Evolutionary conservation across 1,140 invertebrate genomes (phyloP).

Genomic region (Leptinotarsa defecta): DNA sequence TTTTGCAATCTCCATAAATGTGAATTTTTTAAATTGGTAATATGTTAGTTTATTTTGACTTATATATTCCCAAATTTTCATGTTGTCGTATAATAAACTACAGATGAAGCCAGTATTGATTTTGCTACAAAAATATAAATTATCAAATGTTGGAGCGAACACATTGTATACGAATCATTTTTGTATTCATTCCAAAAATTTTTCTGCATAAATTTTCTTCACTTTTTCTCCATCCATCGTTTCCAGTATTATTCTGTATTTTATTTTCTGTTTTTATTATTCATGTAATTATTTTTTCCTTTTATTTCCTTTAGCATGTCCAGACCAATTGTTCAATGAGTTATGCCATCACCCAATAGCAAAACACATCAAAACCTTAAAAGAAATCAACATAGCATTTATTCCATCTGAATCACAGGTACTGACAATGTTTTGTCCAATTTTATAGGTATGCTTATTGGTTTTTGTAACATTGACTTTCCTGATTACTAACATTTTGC

Average conservation of each 20-base stretch:
- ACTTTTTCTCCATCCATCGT: not conserved
- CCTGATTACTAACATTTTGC: not conserved
- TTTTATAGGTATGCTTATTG: conserved; percentile 14
- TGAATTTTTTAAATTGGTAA: too few species aligned
- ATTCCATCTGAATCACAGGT: conserved; percentile 99
- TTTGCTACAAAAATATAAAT: too few species aligned
- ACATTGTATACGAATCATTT: too few species aligned
- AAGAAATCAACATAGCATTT: conserved; percentile 99
- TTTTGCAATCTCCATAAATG: too few species aligned
- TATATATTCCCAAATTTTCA: too few species aligned
- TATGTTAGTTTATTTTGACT: too few species aligned
- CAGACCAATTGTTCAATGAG: conserved; percentile 91
- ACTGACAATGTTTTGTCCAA: conserved; percentile 59
- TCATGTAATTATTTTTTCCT: conserved; percentile 20
- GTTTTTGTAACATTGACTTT: not conserved
- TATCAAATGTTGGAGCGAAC: too few species aligned
- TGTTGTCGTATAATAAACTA: too few species aligned
- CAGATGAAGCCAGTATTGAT: too few species aligned
- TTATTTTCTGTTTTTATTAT: not conserved
- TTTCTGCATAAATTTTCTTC: too few species aligned
- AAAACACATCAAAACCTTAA: conserved; percentile 97
- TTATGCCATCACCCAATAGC: conserved; percentile 92
- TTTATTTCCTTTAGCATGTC: conserved; percentile 67
- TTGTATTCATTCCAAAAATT: too few species aligned
- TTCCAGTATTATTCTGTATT: not conserved